These are phyloP conservation scores for Schizotus pectinicornis DNA, from an alignment of 2,888 invertebrate genomes.

Conservation along the genomic window DNA sequence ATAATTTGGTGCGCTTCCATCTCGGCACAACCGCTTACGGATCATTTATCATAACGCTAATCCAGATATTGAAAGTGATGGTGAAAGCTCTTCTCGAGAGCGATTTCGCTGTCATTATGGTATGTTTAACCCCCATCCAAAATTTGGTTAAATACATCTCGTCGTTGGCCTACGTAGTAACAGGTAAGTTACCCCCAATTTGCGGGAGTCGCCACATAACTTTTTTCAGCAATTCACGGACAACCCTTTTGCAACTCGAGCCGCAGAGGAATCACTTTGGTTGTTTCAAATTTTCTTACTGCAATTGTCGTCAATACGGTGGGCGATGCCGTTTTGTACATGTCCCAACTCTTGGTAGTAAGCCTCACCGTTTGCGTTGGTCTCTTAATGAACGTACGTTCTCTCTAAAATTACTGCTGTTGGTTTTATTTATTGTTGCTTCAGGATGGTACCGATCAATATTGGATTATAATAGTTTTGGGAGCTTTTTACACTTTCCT, in stretches of 20 bases:
- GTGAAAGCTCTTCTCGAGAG: neutral
- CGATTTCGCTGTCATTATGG: neutral
- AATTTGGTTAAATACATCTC: conserved; percentile 16
- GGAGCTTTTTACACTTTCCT: conserved; percentile 19
- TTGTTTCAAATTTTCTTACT: conserved; percentile 28
- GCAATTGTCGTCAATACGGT: conserved; percentile 33
- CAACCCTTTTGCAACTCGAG: conserved; percentile 32
- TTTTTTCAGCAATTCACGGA: conserved; percentile 24
- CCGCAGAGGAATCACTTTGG: conserved; percentile 27
- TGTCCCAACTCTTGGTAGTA: conserved; percentile 23
- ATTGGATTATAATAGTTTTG: conserved; percentile 12
- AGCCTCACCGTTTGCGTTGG: conserved; percentile 7
- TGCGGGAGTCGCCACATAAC: too few species aligned
- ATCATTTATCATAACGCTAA: too few species aligned
- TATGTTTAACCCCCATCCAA: conserved; percentile 10
- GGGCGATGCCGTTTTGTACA: conserved; percentile 30
- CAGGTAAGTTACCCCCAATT: neutral
- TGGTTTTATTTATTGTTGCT: neutral
- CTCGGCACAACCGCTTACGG: too few species aligned
- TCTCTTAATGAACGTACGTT: conserved; percentile 4
- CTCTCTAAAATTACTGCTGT: neutral
- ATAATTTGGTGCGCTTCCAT: too few species aligned
- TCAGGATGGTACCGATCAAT: neutral
- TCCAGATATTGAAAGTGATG: neutral
- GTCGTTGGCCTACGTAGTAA: conserved; percentile 14